Base-by-base conservation (phyloP, 2,113 vertebrate genomes). In the Bettongia penicillata region DNA sequence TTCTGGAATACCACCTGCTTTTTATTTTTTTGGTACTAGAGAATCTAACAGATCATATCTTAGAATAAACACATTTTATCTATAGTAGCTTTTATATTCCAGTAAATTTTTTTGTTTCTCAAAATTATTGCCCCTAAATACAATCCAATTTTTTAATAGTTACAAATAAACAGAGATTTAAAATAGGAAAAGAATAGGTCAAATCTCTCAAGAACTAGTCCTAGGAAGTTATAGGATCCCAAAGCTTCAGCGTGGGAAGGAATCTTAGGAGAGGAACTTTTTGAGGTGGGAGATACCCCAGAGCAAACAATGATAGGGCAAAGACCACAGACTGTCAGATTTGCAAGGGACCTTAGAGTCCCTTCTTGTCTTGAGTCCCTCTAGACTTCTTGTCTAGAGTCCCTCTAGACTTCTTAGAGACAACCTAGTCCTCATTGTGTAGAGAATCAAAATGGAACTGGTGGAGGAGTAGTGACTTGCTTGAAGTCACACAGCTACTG, bases 41-140 rank as follows among this genome's bases (percentile, higher is more conserved):
- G 94, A 96, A 93, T 98, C 96, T 96, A 97, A 94, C 48, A 97
- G 97, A 97, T 96, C 26, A 12, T 96, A 97, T 98, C 95, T 96
- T 91, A 96, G 55, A 98, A 91, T 92, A 94, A 95, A 93, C 93
- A 91, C 49, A 92, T 93, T 90, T 95, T 96, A 94, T 98, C 97
- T 98, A 97, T 96, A 96, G 97, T 93, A 97, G 91, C 51, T 98
- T 98, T 97, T 97, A 97, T 95, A 94, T 98, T 98, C 98, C 97
- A 98, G 97, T 96, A 97, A 96, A 91, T 23, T 43, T 97, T 98
- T 98, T 97, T 96, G 97, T 97, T 95, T 96, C 53, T 55, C 47
- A 96, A 96, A 98, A 98, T 96, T 96, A 97, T 94, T 61, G 96
- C 95, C 95, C 93, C 92, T 98, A 97, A 94, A 95, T 95, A 94